Evolutionary conservation across 64 coral and sea anemone species (phyloP).

Genomic region (Actinia tenebrosa): DNA sequence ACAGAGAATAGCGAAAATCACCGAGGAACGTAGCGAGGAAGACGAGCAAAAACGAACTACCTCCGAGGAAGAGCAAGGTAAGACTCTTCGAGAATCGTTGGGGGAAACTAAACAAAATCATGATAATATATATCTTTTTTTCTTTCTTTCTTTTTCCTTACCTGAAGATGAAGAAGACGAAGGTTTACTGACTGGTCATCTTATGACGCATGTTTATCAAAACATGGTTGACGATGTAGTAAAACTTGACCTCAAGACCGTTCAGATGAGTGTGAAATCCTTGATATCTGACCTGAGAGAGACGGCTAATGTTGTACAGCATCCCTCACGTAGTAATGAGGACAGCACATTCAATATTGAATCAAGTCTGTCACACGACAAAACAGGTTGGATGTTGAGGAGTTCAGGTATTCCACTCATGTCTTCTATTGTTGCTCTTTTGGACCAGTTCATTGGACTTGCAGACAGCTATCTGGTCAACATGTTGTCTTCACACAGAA

Average conservation of each 20-base stretch:
- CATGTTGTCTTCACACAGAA: conserved; percentile 58
- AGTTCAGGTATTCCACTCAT: neutral
- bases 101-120: too few species aligned
- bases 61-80: conserved; percentile 17
- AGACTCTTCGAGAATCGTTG: neutral
- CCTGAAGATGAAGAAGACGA: conserved; percentile 8
- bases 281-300: conserved; percentile 26
- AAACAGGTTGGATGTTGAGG: neutral
- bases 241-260: conserved; percentile 23
- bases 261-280: neutral
- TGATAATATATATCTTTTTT: too few species aligned
- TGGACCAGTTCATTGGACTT: conserved; percentile 67
- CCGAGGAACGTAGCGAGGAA: conserved; percentile 6
- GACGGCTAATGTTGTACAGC: conserved; percentile 1
- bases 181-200: conserved; percentile 33
- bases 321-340: neutral
- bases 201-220: conserved; percentile 30
- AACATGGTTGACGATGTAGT: conserved; percentile 33
- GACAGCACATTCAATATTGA: neutral
- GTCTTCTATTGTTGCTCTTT: conserved; percentile 27
- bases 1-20: conserved; percentile 56
- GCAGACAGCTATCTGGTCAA: conserved; percentile 46
- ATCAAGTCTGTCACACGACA: neutral
- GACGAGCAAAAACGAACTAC: neutral
- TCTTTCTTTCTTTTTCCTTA: neutral